Percentiles rank a stretch among this genome's conserved stretches.
Conservation (phyloP, 2,113 vertebrate species). For the Uropsilus gracilis region DNA sequence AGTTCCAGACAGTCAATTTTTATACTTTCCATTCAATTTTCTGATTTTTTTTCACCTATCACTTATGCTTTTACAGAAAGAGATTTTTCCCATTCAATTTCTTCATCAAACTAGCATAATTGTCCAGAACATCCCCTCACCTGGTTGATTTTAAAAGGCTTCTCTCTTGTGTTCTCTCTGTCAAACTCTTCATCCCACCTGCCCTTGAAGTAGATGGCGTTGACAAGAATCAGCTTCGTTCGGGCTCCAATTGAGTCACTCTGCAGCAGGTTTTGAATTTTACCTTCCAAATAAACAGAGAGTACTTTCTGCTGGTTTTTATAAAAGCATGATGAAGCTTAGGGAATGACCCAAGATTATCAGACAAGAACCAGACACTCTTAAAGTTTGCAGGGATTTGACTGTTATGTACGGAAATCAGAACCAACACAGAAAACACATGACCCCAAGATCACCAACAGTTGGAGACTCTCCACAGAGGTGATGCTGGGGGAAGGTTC, state of each 20-base stretch:
- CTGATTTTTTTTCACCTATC: neutral
- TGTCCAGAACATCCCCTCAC: conserved; percentile 73
- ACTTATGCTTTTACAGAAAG: neutral
- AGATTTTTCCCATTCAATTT: neutral
- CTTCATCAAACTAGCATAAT: neutral
- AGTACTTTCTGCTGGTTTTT: neutral
- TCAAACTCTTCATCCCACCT: conserved; percentile 89
- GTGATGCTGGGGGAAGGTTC: too few relatives aligned
- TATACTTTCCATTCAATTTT: too few relatives aligned
- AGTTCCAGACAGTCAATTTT: too few relatives aligned
- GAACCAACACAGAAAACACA: rapidly evolving
- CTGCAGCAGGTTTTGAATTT: conserved; percentile 91
- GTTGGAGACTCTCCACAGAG: too few relatives aligned
- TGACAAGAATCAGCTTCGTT: conserved; percentile 91
- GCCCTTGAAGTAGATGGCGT: conserved; percentile 96
- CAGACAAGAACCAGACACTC: neutral
- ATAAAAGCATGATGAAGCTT: neutral
- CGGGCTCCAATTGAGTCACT: conserved; percentile 76
- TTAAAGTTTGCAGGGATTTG: neutral
- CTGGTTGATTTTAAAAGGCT: conserved; percentile 89
- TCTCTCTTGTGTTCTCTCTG: conserved; percentile 82
- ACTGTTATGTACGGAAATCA: neutral
- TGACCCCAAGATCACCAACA: neutral
- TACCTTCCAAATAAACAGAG: conserved; percentile 85
- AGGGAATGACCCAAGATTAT: neutral